Evolutionary conservation across 2,113 vertebrate genomes (phyloP).

Genomic region (Eptesicus fuscus): DNA sequence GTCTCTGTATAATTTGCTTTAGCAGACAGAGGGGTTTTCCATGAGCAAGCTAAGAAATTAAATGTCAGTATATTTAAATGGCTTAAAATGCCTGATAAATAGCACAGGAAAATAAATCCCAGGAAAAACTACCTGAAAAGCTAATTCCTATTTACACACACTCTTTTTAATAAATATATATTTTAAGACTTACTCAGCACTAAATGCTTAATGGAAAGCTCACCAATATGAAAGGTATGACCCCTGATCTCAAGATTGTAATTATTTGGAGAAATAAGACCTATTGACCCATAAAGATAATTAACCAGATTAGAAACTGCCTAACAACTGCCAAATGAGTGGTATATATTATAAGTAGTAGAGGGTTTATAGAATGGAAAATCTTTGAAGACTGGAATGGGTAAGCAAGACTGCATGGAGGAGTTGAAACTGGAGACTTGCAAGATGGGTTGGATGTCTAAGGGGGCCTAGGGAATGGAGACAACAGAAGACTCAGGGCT

Average conservation of each 20-base stretch:
- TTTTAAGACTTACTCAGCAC: constrained; percentile 44
- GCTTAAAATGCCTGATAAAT: constrained; percentile 39
- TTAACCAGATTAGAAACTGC: not conserved
- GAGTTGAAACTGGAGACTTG: not conserved
- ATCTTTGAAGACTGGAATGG: not conserved
- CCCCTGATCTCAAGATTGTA: constrained; percentile 11
- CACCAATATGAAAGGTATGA: not conserved
- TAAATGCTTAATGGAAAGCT: constrained; percentile 11
- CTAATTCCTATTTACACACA: constrained; percentile 47
- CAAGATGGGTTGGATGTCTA: not conserved
- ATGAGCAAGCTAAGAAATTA: constrained; percentile 40
- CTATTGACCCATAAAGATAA: constrained; percentile 9
- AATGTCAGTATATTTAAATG: constrained; percentile 50
- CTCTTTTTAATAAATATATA: constrained; percentile 43
- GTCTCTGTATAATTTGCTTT: not conserved
- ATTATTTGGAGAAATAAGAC: constrained; percentile 40
- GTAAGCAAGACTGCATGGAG: not conserved
- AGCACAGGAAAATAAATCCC: constrained; percentile 46
- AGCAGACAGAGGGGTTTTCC: not conserved
- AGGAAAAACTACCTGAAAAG: constrained; percentile 47
- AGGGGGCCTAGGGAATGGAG: not conserved
- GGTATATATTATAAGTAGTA: not conserved
- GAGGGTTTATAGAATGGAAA: not conserved
- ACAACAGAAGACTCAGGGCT: not conserved
- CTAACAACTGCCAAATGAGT: not conserved